Base-by-base conservation (phyloP, 2,888 invertebrate genomes). In the Altica lythri region DNA sequence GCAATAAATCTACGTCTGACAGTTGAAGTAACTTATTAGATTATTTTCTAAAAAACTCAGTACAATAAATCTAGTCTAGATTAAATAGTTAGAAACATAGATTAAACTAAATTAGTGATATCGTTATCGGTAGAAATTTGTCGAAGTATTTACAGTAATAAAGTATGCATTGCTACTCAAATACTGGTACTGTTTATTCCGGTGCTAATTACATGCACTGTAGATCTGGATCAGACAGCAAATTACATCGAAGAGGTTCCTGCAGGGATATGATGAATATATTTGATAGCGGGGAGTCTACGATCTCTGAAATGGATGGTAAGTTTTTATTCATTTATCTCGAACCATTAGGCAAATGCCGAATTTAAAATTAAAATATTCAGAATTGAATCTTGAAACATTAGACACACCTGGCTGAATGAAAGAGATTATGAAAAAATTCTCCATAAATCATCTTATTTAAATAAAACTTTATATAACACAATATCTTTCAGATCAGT, bases 291-390 rank as follows among this genome's bases (percentile, higher is more conserved):
- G 76, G 73, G 6, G 76, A 76, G 37, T 75, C 75, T 45, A 75
- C 76, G 14, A 60, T 75, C 13, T 75, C 75, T 25, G 76, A 76
- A 61, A 65, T 75, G 43, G 76, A 75, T 65, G 76, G 76, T 76
- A 68, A 67, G 66, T 27, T 2, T 40, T n/a, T n/a, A n/a, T n/a
- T n/a, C n/a, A n/a, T n/a, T n/a, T n/a, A n/a, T n/a, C n/a, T n/a
- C n/a, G n/a, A n/a, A n/a, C n/a, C n/a, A n/a, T n/a, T n/a, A n/a
- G n/a, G n/a, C n/a, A n/a, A n/a, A n/a, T n/a, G n/a, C n/a, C n/a
- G n/a, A n/a, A n/a, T n/a, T n/a, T n/a, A n/a, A n/a, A n/a, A n/a
- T n/a, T n/a, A n/a, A n/a, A n/a, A n/a, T n/a, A n/a, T n/a, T n/a
- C n/a, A n/a, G n/a, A n/a, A n/a, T n/a, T n/a, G n/a, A n/a, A n/a